A percentile compares a stretch with the other conserved stretches of the same genome.
These are phyloP conservation scores for Tyto alba DNA, from an alignment of 2,113 vertebrate species.

Conservation along the genomic window DNA sequence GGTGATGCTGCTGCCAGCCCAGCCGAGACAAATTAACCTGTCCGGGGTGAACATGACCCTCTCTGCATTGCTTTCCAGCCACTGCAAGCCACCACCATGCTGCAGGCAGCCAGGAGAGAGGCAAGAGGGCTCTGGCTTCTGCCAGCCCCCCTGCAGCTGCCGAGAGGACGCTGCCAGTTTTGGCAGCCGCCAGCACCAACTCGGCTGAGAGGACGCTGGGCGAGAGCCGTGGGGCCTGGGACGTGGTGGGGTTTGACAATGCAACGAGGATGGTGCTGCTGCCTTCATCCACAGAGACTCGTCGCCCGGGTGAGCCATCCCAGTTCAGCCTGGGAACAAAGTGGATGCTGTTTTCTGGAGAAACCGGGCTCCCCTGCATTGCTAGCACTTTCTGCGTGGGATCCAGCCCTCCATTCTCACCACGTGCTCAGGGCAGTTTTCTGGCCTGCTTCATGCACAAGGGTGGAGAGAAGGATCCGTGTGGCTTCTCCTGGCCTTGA, in stretches of 20 bases:
- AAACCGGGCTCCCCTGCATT: neutral
- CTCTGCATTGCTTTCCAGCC: neutral
- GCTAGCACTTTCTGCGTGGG: neutral
- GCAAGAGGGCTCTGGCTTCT: constrained; percentile 32
- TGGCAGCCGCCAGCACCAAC: neutral
- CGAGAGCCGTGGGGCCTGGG: neutral
- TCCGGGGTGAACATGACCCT: neutral
- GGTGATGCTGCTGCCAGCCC: neutral
- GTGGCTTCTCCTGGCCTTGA: neutral
- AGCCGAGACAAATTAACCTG: neutral
- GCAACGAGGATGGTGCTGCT: neutral
- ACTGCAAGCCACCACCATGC: neutral
- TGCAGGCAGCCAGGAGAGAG: neutral
- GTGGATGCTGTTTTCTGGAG: neutral
- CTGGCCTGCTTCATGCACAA: neutral
- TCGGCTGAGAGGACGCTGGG: rapidly evolving
- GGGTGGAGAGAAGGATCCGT: neutral
- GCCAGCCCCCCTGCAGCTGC: constrained; percentile 48
- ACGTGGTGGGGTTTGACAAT: neutral
- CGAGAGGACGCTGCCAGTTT: constrained; percentile 53
- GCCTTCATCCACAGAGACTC: neutral
- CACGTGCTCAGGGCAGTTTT: neutral
- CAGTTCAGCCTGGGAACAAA: neutral
- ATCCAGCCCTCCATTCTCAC: neutral
- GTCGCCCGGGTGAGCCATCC: constrained; percentile 12